Percentiles rank a stretch among this genome's conserved stretches.
phyloP scores from a whole-genome alignment of 2,888 invertebrate genomes.

The Cantharis lateralis region DNA sequence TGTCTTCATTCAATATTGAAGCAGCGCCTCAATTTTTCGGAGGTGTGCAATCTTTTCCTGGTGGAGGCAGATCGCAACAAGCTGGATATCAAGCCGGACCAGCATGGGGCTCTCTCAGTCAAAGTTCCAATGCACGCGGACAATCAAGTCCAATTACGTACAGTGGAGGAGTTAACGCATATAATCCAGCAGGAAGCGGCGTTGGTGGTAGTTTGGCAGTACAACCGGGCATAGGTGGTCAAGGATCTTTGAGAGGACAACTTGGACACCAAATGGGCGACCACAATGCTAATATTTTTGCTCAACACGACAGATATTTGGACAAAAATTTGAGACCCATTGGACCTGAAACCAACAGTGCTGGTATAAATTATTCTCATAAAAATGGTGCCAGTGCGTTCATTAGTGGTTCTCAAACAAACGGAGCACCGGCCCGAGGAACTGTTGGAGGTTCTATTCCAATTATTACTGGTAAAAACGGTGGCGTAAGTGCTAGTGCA shows the following conservation, averaged over 20 bases:
- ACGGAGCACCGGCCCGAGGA: slow-evolving; percentile 8
- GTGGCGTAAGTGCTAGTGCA: not conserved
- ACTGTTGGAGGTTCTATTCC: slow-evolving; percentile 20
- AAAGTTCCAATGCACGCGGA: slow-evolving; percentile 2
- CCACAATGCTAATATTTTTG: slow-evolving; percentile 3
- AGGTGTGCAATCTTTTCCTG: not conserved
- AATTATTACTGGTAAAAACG: not conserved
- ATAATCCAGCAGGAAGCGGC: not conserved
- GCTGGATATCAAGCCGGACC: slow-evolving; percentile 14
- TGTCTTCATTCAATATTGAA: no score
- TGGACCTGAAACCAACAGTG: slow-evolving; percentile 10
- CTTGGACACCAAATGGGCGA: not conserved
- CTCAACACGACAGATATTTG: slow-evolving; percentile 11
- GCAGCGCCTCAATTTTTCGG: slow-evolving; percentile 5
- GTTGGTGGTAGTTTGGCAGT: not conserved
- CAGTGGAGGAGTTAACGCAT: not conserved
- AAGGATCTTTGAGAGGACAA: slow-evolving; percentile 8
- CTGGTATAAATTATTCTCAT: slow-evolving; percentile 7
- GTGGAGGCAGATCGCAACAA: slow-evolving; percentile 2
- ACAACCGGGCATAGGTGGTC: slow-evolving; percentile 12
- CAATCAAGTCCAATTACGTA: not conserved
- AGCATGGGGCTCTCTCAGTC: slow-evolving; percentile 14
- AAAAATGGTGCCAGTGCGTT: slow-evolving; percentile 15
- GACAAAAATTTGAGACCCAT: slow-evolving; percentile 11
- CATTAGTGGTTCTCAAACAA: slow-evolving; percentile 5